phyloP scores from a whole-genome alignment of 1,140 invertebrate genomes.

The Globodera rostochiensis region DNA sequence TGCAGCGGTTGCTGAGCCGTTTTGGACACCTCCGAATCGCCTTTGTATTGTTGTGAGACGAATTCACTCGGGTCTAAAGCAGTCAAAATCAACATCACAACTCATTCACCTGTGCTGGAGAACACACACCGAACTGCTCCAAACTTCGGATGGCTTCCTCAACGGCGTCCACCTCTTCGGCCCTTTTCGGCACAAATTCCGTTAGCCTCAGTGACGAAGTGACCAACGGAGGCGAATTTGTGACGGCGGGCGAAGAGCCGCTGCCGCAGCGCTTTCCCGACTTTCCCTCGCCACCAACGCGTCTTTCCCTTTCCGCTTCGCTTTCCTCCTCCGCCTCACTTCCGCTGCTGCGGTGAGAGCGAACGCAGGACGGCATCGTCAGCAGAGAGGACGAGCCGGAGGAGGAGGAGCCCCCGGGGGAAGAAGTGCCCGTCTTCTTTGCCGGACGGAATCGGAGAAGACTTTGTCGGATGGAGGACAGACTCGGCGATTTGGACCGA shows the following conservation, averaged over 20 bases:
- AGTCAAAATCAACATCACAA: slow-evolving; percentile 4
- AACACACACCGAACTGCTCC: slow-evolving; percentile 44
- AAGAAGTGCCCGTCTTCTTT: background rate
- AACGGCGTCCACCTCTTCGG: slow-evolving; percentile 38
- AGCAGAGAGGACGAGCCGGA: slow-evolving; percentile 6
- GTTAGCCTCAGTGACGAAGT: slow-evolving; percentile 31
- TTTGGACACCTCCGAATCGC: background rate
- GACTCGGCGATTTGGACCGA: slow-evolving; percentile 37
- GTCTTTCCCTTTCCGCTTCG: background rate
- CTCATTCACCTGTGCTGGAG: background rate
- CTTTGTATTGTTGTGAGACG: slow-evolving; percentile 6
- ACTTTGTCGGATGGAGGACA: slow-evolving; percentile 32
- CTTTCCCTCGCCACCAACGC: background rate
- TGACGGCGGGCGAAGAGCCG: background rate
- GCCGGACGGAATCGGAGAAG: slow-evolving; percentile 21
- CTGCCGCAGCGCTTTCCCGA: background rate
- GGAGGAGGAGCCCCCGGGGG: background rate
- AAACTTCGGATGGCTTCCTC: slow-evolving; percentile 49
- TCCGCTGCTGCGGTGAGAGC: background rate
- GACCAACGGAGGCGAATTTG: slow-evolving; percentile 5
- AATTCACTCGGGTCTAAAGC: slow-evolving; percentile 5
- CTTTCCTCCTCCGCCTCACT: slow-evolving; percentile 1
- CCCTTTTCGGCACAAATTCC: slow-evolving; percentile 20
- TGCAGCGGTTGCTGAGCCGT: background rate
- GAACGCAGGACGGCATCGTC: background rate